Evolutionary conservation across 2,113 vertebrate species (phyloP), one percentile per base, ranked within the genome.

Genomic region (Addax nasomaculatus): DNA sequence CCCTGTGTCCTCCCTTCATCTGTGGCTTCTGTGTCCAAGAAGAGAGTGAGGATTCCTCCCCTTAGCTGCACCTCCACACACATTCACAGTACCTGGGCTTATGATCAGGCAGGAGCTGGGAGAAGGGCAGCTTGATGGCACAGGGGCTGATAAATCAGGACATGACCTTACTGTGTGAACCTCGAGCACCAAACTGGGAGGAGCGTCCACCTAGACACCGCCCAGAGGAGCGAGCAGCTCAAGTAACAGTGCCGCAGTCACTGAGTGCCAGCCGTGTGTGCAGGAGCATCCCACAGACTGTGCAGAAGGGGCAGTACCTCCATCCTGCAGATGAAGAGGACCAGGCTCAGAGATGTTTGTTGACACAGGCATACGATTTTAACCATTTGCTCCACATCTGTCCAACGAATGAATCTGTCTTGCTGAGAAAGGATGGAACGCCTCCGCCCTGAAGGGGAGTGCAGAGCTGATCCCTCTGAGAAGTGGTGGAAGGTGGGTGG

Each of bases 261-360:
- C 4, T 2, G 67, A 19, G 13, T 6, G 29, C n/a, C 49, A 29
- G 47, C 47, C 0, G 0, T 1, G 0, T 23, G 3, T 30, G 70
- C 67, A 12, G 7, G 53, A 39, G 47, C 47, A 11, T 36, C 36
- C 19, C 47, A 7, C 80, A 78, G 45, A 29, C 14, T 1, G 1
- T 2, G 5, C 25, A 17, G 53, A 6, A 49, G 87, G 30, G 17
- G 36, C 16, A n/a, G 8, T 13, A 30, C 7, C 51, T 49, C 86
- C 33, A 16, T 13, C 33, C 45, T 39, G 19, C 60, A 13, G 7
- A 5, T 13, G 39, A 19, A 39, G 49, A 33, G 47, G 60, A 49
- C 17, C 58, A 39, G 70, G 36, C 57, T 55, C 58, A 29, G 93
- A 33, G 43, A 60, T 5, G 14, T 43, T 62, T 70, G 78, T 2